Evolutionary conservation across 2,888 invertebrate species (phyloP).

Genomic region (Margaritifera margaritifera): DNA sequence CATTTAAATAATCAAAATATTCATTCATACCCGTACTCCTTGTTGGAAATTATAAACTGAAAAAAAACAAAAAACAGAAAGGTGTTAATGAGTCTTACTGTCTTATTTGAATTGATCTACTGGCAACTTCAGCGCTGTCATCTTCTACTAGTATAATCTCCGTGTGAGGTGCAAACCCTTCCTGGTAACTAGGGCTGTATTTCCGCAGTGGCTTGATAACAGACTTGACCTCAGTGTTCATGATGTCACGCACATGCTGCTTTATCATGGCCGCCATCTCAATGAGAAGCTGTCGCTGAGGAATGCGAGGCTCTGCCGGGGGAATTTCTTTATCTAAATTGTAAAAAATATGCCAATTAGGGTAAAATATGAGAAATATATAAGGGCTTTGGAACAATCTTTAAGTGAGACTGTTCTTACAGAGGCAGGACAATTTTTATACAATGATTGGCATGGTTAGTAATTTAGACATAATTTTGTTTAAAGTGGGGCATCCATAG

Average conservation of each 20-base stretch:
- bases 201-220: conserved; percentile 65
- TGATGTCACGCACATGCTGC: conserved; percentile 59
- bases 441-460: too few species aligned
- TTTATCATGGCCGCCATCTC: conserved; percentile 71
- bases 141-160: conserved; percentile 70
- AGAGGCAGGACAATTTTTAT: too few species aligned
- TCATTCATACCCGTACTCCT: not conserved
- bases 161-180: conserved; percentile 56
- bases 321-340: conserved; percentile 55
- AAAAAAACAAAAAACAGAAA: not conserved
- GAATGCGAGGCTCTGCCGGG: conserved; percentile 61
- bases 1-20: not conserved
- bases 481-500: too few species aligned
- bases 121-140: conserved; percentile 46
- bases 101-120: conserved; percentile 35
- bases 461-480: too few species aligned
- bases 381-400: too few species aligned
- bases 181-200: conserved; percentile 53
- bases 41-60: not conserved
- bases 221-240: conserved; percentile 65
- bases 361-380: not conserved
- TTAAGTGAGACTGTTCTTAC: too few species aligned
- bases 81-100: conserved; percentile 40
- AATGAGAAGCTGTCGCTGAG: conserved; percentile 67
- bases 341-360: not conserved